Percentiles rank a stretch among this genome's conserved stretches.
Conservation (phyloP, 1,140 invertebrate genomes). For the Drosophila nikananu region DNA sequence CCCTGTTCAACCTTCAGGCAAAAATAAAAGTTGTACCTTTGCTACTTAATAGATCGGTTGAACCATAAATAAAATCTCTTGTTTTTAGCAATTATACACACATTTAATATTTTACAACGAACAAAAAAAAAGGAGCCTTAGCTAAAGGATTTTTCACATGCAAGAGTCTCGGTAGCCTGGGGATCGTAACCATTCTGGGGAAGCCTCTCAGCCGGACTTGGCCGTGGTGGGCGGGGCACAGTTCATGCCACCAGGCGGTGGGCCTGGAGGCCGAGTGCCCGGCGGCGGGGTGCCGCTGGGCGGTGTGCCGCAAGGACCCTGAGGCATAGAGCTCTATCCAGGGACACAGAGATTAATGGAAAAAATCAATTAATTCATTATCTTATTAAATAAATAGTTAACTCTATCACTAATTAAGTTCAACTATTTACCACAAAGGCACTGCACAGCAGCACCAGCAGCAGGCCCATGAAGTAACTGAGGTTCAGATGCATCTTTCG, state of each 20-base stretch:
- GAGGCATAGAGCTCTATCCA: conserved; percentile 49
- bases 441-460: conserved; percentile 54
- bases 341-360: neutral
- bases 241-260: conserved; percentile 44
- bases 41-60: no score
- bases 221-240: conserved; percentile 57
- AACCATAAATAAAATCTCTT: neutral
- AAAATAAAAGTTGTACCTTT: no score
- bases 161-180: neutral
- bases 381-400: neutral
- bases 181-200: neutral
- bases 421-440: conserved; percentile 48
- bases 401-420: neutral
- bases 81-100: conserved; percentile 23
- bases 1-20: no score
- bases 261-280: conserved; percentile 56
- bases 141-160: conserved; percentile 8
- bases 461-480: conserved; percentile 40
- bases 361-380: no score
- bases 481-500: conserved; percentile 65
- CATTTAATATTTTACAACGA: conserved; percentile 16
- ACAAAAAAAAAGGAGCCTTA: conserved; percentile 25
- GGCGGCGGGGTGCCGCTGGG: conserved; percentile 62
- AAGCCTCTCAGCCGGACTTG: conserved; percentile 28
- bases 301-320: conserved; percentile 53